A percentile compares a stretch with the other conserved stretches of the same genome.
Conservation (phyloP, 1,140 invertebrate genomes). For the Asobara japonica region DNA sequence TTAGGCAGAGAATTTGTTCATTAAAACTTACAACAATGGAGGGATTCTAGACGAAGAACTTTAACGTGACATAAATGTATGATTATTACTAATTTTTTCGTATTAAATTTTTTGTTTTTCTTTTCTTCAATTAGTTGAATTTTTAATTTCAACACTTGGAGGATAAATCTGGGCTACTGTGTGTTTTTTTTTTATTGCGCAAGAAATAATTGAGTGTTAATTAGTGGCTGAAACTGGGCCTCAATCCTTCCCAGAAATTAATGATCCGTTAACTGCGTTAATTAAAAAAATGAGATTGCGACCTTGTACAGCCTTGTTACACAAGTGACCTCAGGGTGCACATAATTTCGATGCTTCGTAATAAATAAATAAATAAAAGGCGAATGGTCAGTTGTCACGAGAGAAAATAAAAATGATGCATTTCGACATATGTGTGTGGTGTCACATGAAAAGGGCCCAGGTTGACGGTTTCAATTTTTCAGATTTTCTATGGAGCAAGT, state of each 20-base stretch:
- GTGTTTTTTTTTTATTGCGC: too few species aligned
- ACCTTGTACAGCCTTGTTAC: neutral
- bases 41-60: conserved; percentile 38
- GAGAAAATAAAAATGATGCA: neutral
- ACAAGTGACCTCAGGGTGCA: neutral
- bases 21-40: conserved; percentile 39
- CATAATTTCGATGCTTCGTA: neutral
- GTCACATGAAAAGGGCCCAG: neutral
- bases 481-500: too few species aligned
- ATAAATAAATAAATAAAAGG: conserved; percentile 61
- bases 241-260: neutral
- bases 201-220: neutral
- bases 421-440: neutral
- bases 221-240: neutral
- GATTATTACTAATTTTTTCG: neutral
- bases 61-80: neutral
- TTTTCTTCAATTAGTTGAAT: neutral
- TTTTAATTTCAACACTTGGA: neutral
- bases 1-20: conserved; percentile 7
- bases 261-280: neutral
- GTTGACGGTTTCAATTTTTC: too few species aligned
- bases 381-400: conserved; percentile 45
- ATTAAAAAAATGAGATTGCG: conserved; percentile 8
- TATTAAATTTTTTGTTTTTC: neutral
- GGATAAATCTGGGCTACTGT: neutral